Evolutionary conservation across 2,888 invertebrate species (phyloP).

Genomic region (Oscheius sp.): DNA sequence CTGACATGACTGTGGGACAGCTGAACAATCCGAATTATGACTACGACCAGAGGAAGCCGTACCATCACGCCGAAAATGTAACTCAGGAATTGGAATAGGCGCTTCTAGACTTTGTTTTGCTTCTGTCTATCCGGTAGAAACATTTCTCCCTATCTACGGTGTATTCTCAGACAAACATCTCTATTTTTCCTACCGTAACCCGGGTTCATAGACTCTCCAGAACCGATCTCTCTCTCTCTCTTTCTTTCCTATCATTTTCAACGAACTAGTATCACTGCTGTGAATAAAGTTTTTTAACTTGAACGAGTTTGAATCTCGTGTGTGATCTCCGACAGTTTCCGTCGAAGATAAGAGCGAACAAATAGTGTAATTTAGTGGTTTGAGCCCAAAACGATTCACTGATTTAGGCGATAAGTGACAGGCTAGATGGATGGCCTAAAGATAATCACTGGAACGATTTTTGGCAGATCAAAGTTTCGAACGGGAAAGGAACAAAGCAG

Average conservation of each 20-base stretch:
- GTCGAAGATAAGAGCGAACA: no score
- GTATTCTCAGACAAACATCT: slow-evolving; percentile 21
- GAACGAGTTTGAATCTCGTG: no score
- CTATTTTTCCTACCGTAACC: background rate
- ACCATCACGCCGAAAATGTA: slow-evolving; percentile 79
- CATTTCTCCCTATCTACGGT: slow-evolving; percentile 20
- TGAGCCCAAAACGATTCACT: no score
- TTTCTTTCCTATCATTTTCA: no score
- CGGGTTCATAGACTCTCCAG: slow-evolving; percentile 6
- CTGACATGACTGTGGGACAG: slow-evolving; percentile 80
- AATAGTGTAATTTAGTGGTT: no score
- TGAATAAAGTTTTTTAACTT: no score
- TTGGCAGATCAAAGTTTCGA: no score
- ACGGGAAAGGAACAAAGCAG: no score
- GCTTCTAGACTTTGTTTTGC: background rate
- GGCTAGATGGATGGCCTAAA: no score
- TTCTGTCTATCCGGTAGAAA: slow-evolving; percentile 19
- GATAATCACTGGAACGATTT: no score
- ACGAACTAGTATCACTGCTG: background rate
- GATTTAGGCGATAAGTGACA: no score
- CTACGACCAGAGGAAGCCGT: slow-evolving; percentile 89
- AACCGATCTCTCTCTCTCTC: background rate
- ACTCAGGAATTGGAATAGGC: slow-evolving; percentile 53
- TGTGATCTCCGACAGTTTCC: no score
- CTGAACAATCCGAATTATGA: slow-evolving; percentile 94